Conservation (phyloP, 2,113 vertebrate genomes). For the Okapia johnstoni region DNA sequence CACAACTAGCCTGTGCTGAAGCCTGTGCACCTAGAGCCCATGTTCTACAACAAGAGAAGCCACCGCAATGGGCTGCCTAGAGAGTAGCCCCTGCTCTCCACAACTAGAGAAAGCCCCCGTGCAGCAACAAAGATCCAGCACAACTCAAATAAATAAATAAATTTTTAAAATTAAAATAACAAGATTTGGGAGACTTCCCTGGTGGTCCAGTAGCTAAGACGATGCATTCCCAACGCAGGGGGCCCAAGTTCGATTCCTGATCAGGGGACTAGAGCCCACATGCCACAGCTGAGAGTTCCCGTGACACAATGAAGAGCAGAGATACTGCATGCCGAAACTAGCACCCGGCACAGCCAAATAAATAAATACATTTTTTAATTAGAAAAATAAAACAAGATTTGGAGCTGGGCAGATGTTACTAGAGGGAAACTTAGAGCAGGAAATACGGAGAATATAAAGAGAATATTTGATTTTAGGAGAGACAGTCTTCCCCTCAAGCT, state of each 20-base stretch:
- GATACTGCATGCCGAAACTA: background rate
- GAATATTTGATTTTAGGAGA: background rate
- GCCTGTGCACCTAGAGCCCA: fast-evolving
- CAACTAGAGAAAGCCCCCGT: background rate
- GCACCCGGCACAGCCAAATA: background rate
- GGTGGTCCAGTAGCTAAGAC: background rate
- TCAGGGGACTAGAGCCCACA: background rate
- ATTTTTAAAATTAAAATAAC: background rate
- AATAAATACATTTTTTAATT: background rate
- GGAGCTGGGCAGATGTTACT: background rate
- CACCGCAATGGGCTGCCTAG: background rate
- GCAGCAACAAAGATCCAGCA: background rate
- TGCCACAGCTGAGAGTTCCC: fast-evolving
- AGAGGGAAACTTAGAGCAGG: background rate
- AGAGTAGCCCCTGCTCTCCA: background rate
- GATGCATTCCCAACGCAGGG: background rate
- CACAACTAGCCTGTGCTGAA: background rate
- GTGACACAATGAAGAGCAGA: background rate
- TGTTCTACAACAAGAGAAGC: background rate
- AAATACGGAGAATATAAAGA: conserved; percentile 11
- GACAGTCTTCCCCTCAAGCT: background rate
- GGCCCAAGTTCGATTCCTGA: background rate
- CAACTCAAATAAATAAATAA: background rate
- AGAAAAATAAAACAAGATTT: background rate
- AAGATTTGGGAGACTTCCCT: background rate